Conservation (phyloP, 2,113 vertebrate species). For the Oryzias celebensis region DNA sequence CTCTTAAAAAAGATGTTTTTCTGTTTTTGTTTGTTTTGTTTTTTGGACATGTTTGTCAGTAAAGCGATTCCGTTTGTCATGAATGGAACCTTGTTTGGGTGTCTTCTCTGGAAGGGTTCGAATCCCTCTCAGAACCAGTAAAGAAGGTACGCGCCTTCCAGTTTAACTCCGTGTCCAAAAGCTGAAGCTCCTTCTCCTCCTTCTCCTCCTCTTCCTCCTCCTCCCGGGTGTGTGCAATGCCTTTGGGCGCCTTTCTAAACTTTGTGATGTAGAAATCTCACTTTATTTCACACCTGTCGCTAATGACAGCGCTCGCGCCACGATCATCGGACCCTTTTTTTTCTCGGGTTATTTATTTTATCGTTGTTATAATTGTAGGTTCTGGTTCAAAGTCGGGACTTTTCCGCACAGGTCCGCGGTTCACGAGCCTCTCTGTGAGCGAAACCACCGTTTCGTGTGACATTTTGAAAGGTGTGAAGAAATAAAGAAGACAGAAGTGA, state of each 20-base stretch:
- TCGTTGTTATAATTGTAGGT: too few relatives aligned
- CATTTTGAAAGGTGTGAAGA: conserved; percentile 2
- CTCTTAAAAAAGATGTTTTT: too few relatives aligned
- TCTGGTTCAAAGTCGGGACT: not conserved
- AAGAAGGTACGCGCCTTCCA: too few relatives aligned
- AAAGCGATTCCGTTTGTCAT: too few relatives aligned
- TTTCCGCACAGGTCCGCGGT: conserved; percentile 9
- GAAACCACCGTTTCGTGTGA: conserved; percentile 4
- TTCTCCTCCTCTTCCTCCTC: conserved; percentile 2
- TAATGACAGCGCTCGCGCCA: conserved; percentile 22
- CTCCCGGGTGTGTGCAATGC: conserved; percentile 30
- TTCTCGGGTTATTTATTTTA: not conserved
- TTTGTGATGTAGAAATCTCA: conserved; percentile 45
- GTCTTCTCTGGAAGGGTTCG: too few relatives aligned
- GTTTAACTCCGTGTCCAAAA: too few relatives aligned
- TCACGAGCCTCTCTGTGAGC: not conserved
- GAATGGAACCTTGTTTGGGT: too few relatives aligned
- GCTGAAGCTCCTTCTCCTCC: not conserved
- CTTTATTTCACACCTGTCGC: conserved; percentile 67
- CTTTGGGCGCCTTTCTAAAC: conserved; percentile 38
- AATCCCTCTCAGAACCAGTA: too few relatives aligned
- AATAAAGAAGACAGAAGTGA: conserved; percentile 6
- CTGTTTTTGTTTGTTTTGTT: too few relatives aligned
- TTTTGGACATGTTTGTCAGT: too few relatives aligned
- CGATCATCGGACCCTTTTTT: not conserved